Conservation (phyloP, 1,140 invertebrate genomes). For the Anadara kagoshimensis region DNA sequence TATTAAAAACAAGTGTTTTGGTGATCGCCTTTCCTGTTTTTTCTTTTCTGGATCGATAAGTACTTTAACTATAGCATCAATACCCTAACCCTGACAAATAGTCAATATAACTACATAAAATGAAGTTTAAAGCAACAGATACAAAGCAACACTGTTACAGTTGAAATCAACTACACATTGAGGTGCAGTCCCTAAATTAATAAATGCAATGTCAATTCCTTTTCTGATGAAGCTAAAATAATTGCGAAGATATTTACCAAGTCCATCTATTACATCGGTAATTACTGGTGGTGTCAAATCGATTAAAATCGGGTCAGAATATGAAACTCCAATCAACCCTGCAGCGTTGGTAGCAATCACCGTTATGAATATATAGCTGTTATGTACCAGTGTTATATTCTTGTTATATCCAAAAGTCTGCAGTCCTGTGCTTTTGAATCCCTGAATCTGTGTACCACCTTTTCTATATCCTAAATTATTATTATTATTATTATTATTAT, state of each 20-base stretch:
- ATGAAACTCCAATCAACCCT: slow-evolving; percentile 34
- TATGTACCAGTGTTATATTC: slow-evolving; percentile 34
- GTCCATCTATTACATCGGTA: slow-evolving; percentile 39
- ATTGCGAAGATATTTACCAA: slow-evolving; percentile 3
- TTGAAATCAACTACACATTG: no score
- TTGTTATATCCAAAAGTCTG: slow-evolving; percentile 31
- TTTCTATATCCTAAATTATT: slow-evolving; percentile 32
- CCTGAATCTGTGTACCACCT: slow-evolving; percentile 46
- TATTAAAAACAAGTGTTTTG: no score
- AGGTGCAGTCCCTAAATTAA: no score
- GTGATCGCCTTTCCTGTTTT: no score
- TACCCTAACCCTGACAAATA: no score
- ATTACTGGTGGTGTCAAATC: slow-evolving; percentile 49
- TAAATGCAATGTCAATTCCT: no score
- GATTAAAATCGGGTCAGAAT: slow-evolving; percentile 35
- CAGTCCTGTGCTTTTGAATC: slow-evolving; percentile 40
- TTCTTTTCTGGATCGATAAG: no score
- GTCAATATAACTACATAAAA: no score
- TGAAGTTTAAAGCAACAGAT: no score
- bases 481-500: no score
- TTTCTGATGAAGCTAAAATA: background rate
- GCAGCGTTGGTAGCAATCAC: slow-evolving; percentile 48
- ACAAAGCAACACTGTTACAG: no score
- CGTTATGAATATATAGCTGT: slow-evolving; percentile 41
- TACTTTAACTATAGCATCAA: no score